Conservation (phyloP, 2,797 vertebrate species). For the Aythya fuligula region DNA sequence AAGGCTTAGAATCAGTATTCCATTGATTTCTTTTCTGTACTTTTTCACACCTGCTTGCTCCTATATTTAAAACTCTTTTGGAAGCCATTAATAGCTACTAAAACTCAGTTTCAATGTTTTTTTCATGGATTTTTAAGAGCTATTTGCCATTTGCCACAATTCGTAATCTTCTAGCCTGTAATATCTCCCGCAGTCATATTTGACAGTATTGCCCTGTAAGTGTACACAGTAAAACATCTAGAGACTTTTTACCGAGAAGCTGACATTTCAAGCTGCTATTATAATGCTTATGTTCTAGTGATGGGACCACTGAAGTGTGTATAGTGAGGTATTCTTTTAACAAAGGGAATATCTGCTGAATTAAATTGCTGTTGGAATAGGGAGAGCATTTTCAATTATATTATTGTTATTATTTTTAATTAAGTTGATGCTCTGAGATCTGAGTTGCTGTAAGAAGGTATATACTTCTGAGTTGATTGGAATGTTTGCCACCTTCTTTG, state of each 20-base stretch:
- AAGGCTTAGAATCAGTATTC: neutral
- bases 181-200: neutral
- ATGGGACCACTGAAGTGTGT: neutral
- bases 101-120: neutral
- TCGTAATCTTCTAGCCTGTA: neutral
- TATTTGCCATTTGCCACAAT: neutral
- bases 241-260: neutral
- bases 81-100: neutral
- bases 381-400: neutral
- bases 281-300: neutral
- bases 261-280: neutral
- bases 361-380: neutral
- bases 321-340: neutral
- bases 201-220: neutral
- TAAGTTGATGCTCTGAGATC: neutral
- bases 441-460: neutral
- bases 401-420: neutral
- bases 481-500: neutral
- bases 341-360: neutral
- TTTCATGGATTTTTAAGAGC: neutral
- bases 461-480: neutral
- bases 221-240: neutral
- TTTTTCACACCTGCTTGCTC: neutral
- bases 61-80: neutral
- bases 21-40: neutral